These are phyloP conservation scores for Zosterops pallidus DNA, from an alignment of 2,113 vertebrate species.

Conservation along the genomic window DNA sequence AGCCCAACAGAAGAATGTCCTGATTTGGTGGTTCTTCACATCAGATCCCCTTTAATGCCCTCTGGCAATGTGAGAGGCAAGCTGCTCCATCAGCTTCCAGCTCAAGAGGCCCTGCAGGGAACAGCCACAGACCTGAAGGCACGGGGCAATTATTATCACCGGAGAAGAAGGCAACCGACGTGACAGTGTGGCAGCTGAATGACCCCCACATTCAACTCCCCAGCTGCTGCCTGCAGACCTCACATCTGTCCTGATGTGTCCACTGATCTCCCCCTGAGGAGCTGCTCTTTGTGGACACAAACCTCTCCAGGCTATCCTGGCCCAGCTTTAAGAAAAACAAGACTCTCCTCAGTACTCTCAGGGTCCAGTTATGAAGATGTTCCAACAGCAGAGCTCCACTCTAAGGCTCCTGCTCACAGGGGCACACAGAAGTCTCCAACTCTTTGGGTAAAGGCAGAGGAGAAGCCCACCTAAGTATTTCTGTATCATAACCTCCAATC, in stretches of 20 bases:
- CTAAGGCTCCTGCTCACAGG: background rate
- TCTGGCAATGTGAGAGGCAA: background rate
- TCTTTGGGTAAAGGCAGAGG: background rate
- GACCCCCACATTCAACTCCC: background rate
- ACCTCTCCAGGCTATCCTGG: background rate
- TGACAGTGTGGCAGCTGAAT: fast-evolving
- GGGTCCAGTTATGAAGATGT: background rate
- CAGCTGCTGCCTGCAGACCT: background rate
- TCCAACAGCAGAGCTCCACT: background rate
- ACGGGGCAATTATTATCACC: fast-evolving
- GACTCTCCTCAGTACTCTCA: background rate
- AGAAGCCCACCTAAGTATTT: background rate
- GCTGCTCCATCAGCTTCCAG: background rate
- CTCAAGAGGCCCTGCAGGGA: background rate
- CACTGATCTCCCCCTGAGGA: background rate
- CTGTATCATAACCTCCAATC: background rate
- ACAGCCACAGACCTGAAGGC: background rate
- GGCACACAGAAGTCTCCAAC: background rate
- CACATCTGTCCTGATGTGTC: background rate
- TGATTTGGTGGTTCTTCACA: background rate
- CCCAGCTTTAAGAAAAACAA: background rate
- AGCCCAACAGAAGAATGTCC: background rate
- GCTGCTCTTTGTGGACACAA: background rate
- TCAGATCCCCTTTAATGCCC: background rate
- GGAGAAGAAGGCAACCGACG: background rate